phyloP scores from a whole-genome alignment of 2,113 vertebrate species.

The Tragelaphus buxtoni region DNA sequence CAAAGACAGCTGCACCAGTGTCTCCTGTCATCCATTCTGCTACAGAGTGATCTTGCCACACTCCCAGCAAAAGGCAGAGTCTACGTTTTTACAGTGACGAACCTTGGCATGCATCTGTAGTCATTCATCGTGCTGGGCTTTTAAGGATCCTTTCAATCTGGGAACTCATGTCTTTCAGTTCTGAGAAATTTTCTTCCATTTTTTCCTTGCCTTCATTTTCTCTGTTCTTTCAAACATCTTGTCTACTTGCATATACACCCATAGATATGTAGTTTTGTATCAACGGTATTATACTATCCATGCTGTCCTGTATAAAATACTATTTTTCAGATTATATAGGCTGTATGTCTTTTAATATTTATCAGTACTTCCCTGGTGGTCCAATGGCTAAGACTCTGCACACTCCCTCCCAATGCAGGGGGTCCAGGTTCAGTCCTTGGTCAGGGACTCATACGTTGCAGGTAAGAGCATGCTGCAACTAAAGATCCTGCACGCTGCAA shows the following conservation, averaged over 20 bases:
- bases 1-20: background rate
- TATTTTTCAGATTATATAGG: conserved; percentile 3
- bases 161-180: background rate
- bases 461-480: background rate
- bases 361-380: background rate
- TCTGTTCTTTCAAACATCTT: conserved; percentile 8
- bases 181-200: background rate
- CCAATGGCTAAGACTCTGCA: background rate
- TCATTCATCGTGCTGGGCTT: background rate
- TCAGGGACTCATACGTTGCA: background rate
- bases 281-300: background rate
- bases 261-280: background rate
- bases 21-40: background rate
- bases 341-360: background rate
- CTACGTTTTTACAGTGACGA: background rate
- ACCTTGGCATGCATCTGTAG: background rate
- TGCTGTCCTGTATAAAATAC: background rate
- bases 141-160: background rate
- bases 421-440: background rate
- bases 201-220: background rate
- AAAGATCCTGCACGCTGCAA: background rate
- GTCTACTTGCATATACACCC: background rate
- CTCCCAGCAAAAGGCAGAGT: background rate
- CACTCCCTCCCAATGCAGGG: background rate
- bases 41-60: background rate